These are phyloP conservation scores for Isoperla grammatica DNA, from an alignment of 2,888 invertebrate species.

Conservation along the genomic window DNA sequence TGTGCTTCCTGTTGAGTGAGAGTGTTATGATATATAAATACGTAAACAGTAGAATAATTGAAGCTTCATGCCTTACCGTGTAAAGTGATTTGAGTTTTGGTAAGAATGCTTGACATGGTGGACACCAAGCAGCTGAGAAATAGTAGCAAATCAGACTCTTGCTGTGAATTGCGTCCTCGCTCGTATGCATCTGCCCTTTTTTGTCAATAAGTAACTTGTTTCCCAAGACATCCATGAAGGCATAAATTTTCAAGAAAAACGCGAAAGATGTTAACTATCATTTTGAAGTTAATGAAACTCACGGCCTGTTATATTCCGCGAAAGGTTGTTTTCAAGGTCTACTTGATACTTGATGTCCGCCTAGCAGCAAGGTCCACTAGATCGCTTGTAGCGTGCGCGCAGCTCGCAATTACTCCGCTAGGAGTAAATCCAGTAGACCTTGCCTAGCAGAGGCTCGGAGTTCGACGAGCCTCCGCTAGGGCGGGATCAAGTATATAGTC, in stretches of 20 bases:
- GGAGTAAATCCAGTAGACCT: too few species aligned
- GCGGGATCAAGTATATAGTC: too few species aligned
- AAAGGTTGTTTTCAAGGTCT: too few species aligned
- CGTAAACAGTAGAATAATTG: too few species aligned
- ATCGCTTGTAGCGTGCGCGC: too few species aligned
- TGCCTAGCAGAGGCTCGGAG: too few species aligned
- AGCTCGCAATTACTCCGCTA: too few species aligned
- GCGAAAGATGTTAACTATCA: neutral
- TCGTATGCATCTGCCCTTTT: neutral
- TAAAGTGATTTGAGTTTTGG: conserved; percentile 4
- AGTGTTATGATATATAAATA: too few species aligned
- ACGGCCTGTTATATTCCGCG: neutral
- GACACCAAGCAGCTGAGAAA: conserved; percentile 1
- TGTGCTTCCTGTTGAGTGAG: neutral
- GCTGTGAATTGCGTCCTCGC: neutral
- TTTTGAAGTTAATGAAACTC: neutral
- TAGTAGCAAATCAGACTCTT: conserved; percentile 8
- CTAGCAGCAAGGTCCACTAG: too few species aligned
- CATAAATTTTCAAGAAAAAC: too few species aligned
- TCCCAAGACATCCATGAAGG: conserved; percentile 9
- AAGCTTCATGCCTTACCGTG: neutral
- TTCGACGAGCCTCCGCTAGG: too few species aligned
- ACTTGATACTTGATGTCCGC: too few species aligned
- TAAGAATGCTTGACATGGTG: neutral
- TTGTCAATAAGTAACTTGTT: neutral